A percentile compares a stretch with the other conserved stretches of the same genome.
Conservation (phyloP, 1,140 invertebrate species). For the Galleria mellonella region DNA sequence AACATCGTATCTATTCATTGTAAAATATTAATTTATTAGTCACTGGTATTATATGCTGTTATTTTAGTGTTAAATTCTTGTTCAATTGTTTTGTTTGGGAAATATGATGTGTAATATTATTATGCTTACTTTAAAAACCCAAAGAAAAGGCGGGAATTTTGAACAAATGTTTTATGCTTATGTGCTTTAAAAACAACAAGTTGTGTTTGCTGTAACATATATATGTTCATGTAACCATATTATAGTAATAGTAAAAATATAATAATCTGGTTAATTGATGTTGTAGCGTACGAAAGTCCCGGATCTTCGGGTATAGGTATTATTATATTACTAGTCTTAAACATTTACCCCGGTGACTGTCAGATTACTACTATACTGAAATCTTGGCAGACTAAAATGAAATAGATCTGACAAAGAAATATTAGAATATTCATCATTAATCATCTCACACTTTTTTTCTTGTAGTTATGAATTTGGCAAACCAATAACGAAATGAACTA, state of each 20-base stretch:
- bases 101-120: slow-evolving; percentile 10
- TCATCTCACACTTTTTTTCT: slow-evolving; percentile 1
- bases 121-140: slow-evolving; percentile 43
- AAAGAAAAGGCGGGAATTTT: slow-evolving; percentile 49
- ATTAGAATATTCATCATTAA: slow-evolving; percentile 1
- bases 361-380: background rate
- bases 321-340: slow-evolving; percentile 41
- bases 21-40: no score
- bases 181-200: slow-evolving; percentile 36
- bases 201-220: slow-evolving; percentile 39
- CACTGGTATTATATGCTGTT: no score
- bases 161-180: slow-evolving; percentile 59
- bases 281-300: slow-evolving; percentile 48
- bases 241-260: slow-evolving; percentile 43
- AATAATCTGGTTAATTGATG: slow-evolving; percentile 49
- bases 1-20: no score
- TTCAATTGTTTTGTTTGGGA: background rate
- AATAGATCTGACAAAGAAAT: slow-evolving; percentile 16
- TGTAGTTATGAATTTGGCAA: slow-evolving; percentile 31
- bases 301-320: slow-evolving; percentile 43
- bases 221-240: slow-evolving; percentile 40
- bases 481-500: slow-evolving; percentile 19
- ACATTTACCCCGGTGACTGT: slow-evolving; percentile 20
- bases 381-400: background rate
- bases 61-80: background rate